Conservation (phyloP, 2,888 invertebrate species). For the Nephrotoma guestfalica region DNA sequence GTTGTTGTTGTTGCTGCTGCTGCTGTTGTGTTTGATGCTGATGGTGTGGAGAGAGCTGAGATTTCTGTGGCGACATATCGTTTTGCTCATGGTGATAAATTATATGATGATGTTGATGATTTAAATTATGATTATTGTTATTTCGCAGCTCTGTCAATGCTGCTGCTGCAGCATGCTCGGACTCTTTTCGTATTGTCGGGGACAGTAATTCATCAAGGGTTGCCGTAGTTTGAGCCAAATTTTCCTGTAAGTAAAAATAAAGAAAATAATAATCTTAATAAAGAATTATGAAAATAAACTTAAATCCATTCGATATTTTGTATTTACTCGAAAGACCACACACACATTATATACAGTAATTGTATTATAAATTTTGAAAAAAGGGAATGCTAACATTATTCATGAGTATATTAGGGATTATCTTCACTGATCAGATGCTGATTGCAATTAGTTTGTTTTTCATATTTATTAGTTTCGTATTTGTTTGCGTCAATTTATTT, state of each 20-base stretch:
- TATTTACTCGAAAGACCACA: too few species aligned
- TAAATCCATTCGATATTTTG: too few species aligned
- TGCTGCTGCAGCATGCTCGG: conserved; percentile 31
- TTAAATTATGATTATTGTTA: conserved; percentile 18
- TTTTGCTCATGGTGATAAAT: conserved; percentile 14
- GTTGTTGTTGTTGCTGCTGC: conserved; percentile 8
- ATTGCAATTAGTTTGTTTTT: too few species aligned
- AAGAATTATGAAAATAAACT: too few species aligned
- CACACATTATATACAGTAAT: too few species aligned
- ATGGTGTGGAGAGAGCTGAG: background rate
- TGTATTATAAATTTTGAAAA: too few species aligned
- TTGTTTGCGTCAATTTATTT: too few species aligned
- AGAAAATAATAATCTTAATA: too few species aligned
- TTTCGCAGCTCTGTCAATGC: conserved; percentile 31
- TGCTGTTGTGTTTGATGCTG: conserved; percentile 9
- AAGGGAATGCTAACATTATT: too few species aligned
- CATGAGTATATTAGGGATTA: too few species aligned
- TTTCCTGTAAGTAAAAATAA: conserved; percentile 25
- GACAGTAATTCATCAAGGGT: conserved; percentile 43
- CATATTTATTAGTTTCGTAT: too few species aligned
- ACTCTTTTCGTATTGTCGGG: conserved; percentile 28
- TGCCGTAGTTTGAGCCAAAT: conserved; percentile 39
- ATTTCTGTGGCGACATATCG: conserved; percentile 10
- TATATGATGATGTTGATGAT: background rate
- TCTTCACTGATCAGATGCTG: too few species aligned